Base-by-base conservation (phyloP, 2,888 invertebrate species). In the Diabrotica balteata region DNA sequence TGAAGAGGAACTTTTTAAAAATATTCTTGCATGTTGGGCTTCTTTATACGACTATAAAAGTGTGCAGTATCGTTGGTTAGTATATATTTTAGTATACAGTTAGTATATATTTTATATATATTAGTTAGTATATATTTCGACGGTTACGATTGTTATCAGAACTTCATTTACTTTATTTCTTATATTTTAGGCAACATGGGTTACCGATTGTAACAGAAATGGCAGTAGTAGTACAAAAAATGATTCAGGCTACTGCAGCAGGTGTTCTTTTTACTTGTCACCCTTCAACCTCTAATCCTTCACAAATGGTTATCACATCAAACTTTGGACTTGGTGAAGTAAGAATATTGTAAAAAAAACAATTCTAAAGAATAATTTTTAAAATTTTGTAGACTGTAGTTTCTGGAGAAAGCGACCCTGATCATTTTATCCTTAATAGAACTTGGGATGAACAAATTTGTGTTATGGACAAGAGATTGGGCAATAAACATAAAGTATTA, bases 271-370 rank as follows among this genome's bases (percentile, higher is more conserved):
- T 95, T 84, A 93, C 95, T 0, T 86, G 90, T 22, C 91, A 95
- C 81, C 95, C 95, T 0, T 86, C 88, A 2, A 88, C 88, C 9
- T 91, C 90, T 0, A 90, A 92, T 82, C 90, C 92, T 0, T 84
- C 87, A 5, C 80, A 87, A 51, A 86, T 95, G 70, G 85, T 91
- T 9, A 87, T 96, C 73, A 93, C 93, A 8, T 91, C 94, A 5
- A 93, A 93, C 83, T 93, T 89, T 81, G 95, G 95, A 0, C 85
- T 94, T 1, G 95, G 95, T 66, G 94, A 95, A 87, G 93, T 93
- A 83, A 8, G 47, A 11, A 55, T 47, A 49, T 10, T 11, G n/a
- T 11, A 8, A 7, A 10, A 8, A 7, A 10, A n/a, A n/a, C 2
- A 42, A 43, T 42, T 43, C 50, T 9, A 22, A 32, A 32, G 4